Evolutionary conservation across 1,140 invertebrate species (phyloP).

Genomic region (Drosophila dunni): DNA sequence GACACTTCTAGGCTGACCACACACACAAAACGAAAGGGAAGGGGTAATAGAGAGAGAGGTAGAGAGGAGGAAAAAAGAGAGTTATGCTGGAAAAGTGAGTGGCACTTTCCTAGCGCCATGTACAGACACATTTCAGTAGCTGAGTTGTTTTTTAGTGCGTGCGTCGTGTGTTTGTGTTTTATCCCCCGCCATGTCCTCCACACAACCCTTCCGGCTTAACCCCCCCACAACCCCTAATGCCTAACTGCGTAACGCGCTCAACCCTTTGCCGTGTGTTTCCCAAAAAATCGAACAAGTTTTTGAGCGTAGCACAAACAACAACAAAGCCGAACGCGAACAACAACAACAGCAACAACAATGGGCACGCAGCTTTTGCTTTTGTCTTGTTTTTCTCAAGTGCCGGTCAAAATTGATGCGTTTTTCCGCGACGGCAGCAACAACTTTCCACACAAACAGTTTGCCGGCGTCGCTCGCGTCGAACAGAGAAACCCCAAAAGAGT

Average conservation of each 20-base stretch:
- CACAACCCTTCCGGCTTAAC: background rate
- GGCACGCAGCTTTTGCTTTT: slow-evolving; percentile 79
- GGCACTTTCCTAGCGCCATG: background rate
- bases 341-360: slow-evolving; percentile 50
- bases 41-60: no score
- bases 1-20: slow-evolving; percentile 74
- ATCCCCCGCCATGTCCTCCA: background rate
- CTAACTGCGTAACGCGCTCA: slow-evolving; percentile 45
- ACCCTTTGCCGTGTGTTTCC: slow-evolving; percentile 63
- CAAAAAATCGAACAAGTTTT: slow-evolving; percentile 75
- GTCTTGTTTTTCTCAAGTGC: slow-evolving; percentile 72
- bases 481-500: slow-evolving; percentile 54
- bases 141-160: slow-evolving; percentile 65
- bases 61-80: no score
- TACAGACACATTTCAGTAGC: background rate
- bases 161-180: slow-evolving; percentile 67
- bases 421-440: slow-evolving; percentile 61
- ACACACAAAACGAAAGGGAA: slow-evolving; percentile 1
- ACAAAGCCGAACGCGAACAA: slow-evolving; percentile 34
- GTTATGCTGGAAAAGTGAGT: slow-evolving; percentile 18
- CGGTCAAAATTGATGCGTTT: slow-evolving; percentile 77
- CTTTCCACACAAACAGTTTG: slow-evolving; percentile 66
- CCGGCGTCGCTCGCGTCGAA: slow-evolving; percentile 65
- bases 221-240: slow-evolving; percentile 22
- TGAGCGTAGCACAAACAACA: slow-evolving; percentile 44